Evolutionary conservation across 2,888 invertebrate genomes (phyloP).

Genomic region (Penaeus monodon): DNA sequence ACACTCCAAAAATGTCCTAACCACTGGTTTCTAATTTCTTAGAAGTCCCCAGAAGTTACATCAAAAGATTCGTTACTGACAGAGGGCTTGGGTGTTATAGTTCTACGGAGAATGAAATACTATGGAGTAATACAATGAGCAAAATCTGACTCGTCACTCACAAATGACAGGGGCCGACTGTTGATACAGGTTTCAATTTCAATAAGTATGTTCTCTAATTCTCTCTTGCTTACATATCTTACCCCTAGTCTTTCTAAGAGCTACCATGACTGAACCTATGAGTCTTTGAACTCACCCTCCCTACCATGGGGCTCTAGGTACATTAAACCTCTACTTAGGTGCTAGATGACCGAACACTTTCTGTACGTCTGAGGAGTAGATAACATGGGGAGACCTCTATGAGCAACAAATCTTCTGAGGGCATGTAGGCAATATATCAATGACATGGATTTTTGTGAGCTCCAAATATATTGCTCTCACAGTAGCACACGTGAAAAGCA

Average conservation of each 20-base stretch:
- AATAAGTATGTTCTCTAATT: slow-evolving; percentile 32
- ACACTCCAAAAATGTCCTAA: slow-evolving; percentile 25
- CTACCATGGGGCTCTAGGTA: slow-evolving; percentile 36
- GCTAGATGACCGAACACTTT: no score
- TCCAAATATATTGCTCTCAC: slow-evolving; percentile 45
- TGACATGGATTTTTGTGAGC: slow-evolving; percentile 17
- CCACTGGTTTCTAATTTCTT: slow-evolving; percentile 10
- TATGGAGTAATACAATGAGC: slow-evolving; percentile 21
- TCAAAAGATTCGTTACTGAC: neutral
- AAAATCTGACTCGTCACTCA: slow-evolving; percentile 15
- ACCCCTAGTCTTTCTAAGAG: slow-evolving; percentile 27
- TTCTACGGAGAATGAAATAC: slow-evolving; percentile 33
- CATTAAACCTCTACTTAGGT: no score
- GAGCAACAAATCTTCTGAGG: slow-evolving; percentile 1
- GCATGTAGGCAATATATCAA: slow-evolving; percentile 24
- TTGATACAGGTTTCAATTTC: slow-evolving; percentile 42
- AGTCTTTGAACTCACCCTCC: no score
- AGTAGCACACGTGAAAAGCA: slow-evolving; percentile 26
- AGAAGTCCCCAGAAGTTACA: slow-evolving; percentile 12
- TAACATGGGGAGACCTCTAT: slow-evolving; percentile 27
- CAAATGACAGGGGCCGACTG: slow-evolving; percentile 40
- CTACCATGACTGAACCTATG: slow-evolving; percentile 39
- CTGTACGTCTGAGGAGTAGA: no score
- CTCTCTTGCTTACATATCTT: slow-evolving; percentile 12
- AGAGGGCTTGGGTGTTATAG: slow-evolving; percentile 23